Percentiles rank a stretch among this genome's conserved stretches.
These are phyloP conservation scores for Onychomys leucogaster DNA, from an alignment of 2,797 vertebrate genomes.

Conservation along the genomic window DNA sequence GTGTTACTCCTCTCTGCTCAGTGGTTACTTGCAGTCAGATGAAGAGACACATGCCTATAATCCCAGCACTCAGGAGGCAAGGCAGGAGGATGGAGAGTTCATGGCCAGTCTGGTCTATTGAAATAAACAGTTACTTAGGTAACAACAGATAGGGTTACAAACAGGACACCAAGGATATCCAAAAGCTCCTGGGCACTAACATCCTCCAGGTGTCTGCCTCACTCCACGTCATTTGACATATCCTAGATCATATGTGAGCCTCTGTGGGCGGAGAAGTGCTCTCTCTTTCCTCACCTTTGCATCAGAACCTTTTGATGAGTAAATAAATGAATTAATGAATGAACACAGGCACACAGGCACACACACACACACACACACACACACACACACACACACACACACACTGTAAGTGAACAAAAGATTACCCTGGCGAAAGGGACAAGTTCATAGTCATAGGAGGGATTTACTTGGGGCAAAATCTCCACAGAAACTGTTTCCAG, in stretches of 20 bases:
- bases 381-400: background rate
- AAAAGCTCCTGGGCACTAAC: too few species aligned
- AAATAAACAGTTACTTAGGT: background rate
- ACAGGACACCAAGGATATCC: background rate
- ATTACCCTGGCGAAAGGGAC: background rate
- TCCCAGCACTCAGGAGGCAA: background rate
- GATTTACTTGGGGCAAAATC: background rate
- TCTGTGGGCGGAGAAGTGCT: accelerated
- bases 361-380: too few species aligned
- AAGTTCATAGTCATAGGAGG: background rate
- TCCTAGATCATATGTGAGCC: too few species aligned
- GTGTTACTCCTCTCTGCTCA: background rate
- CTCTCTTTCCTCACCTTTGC: background rate
- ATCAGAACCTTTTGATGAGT: background rate
- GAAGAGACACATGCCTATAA: too few species aligned
- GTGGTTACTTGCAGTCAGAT: background rate
- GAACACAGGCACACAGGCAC: background rate
- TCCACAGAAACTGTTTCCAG: background rate
- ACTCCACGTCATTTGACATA: background rate
- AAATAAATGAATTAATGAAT: background rate
- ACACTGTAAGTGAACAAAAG: background rate
- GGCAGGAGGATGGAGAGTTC: background rate
- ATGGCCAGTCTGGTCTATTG: background rate
- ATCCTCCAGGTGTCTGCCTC: background rate
- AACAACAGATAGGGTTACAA: background rate